Evolutionary conservation across 64 coral and sea anemone genomes (phyloP), one percentile per base, ranked within the genome.

Genomic region (Porites lutea): DNA sequence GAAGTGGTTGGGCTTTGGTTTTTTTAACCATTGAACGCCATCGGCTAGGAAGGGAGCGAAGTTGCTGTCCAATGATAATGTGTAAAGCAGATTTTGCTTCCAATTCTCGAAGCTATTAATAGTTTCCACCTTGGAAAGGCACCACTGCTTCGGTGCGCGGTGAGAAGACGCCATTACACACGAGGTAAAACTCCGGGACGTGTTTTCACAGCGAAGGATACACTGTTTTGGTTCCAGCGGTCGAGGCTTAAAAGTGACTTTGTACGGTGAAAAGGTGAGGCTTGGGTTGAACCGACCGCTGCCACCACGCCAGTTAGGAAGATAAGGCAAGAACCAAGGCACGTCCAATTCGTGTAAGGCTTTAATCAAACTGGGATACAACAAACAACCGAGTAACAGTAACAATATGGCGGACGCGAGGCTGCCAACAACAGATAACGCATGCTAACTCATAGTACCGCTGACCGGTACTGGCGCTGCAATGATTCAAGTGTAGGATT

Each of bases 41-140:
- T 91, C 66, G 6, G 78, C 65, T 55, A 72, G 50, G 61, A 82
- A 91, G 13, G 78, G 89, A 43, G 78, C 64, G 66, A 82, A 90
- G 62, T 90, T 81, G 44, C 8, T 59, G 57, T 91, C 89, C 20
- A 91, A 48, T 21, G 89, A 91, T 13, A 89, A 63, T 19, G 77
- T 91, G 19, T 91, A 91, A 10, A 91, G 8, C 12, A 91, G 16
- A n/a, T 91, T 91, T 53, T 91, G 89, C 23, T 71, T 82, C 79
- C 78, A 91, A 21, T 91, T 91, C 21, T 91, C 65, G 61, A 91
- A 82, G 57, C 78, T 82, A 52, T 79, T 91, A 2, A 91, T 91
- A 72, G 89, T 91, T 73, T 82, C 79, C 12, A 19, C 10, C 27
- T 91, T 91, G 8, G 89, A 77, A 9, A 91, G 51, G n/a, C 89